Conservation (phyloP, 2,888 invertebrate species). For the Drosophila melanosoma region DNA sequence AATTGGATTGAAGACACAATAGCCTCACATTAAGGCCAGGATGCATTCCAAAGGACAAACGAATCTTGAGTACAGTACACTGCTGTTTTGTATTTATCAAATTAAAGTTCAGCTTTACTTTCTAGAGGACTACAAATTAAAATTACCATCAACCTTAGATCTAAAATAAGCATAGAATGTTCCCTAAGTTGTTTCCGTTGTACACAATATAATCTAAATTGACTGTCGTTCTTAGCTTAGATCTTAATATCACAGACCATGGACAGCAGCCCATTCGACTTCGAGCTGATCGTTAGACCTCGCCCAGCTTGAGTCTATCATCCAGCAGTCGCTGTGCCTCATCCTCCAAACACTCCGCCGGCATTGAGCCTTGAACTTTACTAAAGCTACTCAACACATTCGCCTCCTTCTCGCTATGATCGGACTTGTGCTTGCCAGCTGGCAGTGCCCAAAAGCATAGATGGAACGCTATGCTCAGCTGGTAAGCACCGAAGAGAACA, state of each 20-base stretch:
- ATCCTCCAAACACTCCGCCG: conserved; percentile 23
- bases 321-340: conserved; percentile 62
- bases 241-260: conserved; percentile 65
- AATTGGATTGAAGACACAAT: conserved; percentile 90
- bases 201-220: conserved; percentile 68
- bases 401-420: conserved; percentile 40
- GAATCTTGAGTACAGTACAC: conserved; percentile 30
- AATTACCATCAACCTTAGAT: conserved; percentile 66
- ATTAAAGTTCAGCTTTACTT: conserved; percentile 62
- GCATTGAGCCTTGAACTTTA: conserved; percentile 45
- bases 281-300: conserved; percentile 40
- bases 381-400: conserved; percentile 31
- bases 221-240: conserved; percentile 55
- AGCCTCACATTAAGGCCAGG: conserved; percentile 70
- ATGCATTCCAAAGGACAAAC: conserved; percentile 7
- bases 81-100: conserved; percentile 60
- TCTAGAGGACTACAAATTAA: conserved; percentile 42
- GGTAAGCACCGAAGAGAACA: conserved; percentile 85
- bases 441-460: conserved; percentile 73
- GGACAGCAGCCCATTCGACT: conserved; percentile 26
- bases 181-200: conserved; percentile 77
- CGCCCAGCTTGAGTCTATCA: conserved; percentile 19
- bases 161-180: conserved; percentile 66
- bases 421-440: conserved; percentile 40
- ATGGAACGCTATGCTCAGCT: conserved; percentile 83